Conservation (phyloP, 2,888 invertebrate species). For the Tryphoninae sp. region DNA sequence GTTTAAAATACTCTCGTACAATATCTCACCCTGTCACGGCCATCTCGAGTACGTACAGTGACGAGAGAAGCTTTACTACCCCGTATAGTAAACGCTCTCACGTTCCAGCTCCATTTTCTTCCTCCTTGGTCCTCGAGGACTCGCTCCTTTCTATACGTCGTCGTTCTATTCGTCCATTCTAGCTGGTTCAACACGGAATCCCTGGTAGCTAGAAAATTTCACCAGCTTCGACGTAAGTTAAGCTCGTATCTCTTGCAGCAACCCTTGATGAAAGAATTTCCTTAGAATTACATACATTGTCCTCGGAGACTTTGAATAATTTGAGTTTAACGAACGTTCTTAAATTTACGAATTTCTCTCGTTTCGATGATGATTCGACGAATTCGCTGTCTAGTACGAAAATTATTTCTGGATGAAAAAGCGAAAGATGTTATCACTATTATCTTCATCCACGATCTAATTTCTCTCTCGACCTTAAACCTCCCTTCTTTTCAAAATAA, state of each 20-base stretch:
- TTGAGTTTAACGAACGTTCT: background rate
- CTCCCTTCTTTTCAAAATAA: too few relatives aligned
- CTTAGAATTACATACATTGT: background rate
- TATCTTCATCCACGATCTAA: too few relatives aligned
- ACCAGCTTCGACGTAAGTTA: background rate
- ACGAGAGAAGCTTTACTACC: slow-evolving; percentile 1
- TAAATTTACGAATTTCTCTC: background rate
- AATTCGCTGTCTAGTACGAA: too few relatives aligned
- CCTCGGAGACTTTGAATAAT: background rate
- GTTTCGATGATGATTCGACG: background rate
- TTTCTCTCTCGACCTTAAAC: too few relatives aligned
- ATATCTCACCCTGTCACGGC: slow-evolving; percentile 9
- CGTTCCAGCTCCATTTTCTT: background rate
- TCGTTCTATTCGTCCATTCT: background rate
- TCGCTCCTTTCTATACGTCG: background rate
- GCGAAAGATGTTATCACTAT: too few relatives aligned
- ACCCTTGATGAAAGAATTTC: background rate
- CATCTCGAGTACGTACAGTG: background rate
- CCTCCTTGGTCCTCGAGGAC: slow-evolving; percentile 7
- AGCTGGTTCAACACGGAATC: background rate
- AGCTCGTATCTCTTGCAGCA: background rate
- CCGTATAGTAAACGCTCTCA: slow-evolving; percentile 5
- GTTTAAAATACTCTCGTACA: slow-evolving; percentile 9
- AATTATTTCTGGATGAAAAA: too few relatives aligned
- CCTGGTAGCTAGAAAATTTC: background rate